phyloP scores from a whole-genome alignment of 2,113 vertebrate species.

The Zosterops hypoxanthus region DNA sequence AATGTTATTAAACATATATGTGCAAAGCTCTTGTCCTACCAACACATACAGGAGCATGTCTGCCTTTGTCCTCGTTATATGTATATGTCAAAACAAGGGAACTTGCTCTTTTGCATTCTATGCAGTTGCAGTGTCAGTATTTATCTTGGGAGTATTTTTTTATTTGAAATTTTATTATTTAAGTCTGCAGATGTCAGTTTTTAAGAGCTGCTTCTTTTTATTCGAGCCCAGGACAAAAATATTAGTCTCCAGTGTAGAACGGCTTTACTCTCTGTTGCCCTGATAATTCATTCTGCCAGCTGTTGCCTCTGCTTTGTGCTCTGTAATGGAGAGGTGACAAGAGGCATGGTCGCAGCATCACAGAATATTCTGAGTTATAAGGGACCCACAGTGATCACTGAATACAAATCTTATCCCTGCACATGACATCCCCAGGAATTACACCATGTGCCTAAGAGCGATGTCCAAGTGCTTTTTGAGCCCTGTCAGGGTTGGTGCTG shows the following conservation, averaged over 20 bases:
- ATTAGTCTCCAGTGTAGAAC: not conserved
- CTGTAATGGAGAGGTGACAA: not conserved
- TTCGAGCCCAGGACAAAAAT: not conserved
- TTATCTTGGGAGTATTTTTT: not conserved
- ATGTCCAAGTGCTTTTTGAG: not conserved
- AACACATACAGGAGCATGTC: not conserved
- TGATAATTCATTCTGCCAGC: not conserved
- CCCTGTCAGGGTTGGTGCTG: not conserved
- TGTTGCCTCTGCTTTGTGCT: not conserved
- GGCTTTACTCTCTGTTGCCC: not conserved
- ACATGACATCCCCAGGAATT: not conserved
- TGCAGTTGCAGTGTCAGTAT: not conserved
- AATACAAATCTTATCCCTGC: not conserved
- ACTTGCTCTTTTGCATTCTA: not conserved
- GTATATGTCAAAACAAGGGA: not conserved
- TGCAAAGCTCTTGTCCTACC: not conserved
- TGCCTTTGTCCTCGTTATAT: not conserved
- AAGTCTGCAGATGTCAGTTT: not conserved
- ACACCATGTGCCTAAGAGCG: too few species aligned
- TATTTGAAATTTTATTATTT: not conserved
- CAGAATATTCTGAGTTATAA: not conserved
- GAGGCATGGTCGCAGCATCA: not conserved
- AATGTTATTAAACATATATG: accelerated
- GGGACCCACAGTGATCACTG: not conserved
- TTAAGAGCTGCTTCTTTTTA: not conserved